Evolutionary conservation across 2,113 vertebrate genomes (phyloP).

Genomic region (Sturnira hondurensis): DNA sequence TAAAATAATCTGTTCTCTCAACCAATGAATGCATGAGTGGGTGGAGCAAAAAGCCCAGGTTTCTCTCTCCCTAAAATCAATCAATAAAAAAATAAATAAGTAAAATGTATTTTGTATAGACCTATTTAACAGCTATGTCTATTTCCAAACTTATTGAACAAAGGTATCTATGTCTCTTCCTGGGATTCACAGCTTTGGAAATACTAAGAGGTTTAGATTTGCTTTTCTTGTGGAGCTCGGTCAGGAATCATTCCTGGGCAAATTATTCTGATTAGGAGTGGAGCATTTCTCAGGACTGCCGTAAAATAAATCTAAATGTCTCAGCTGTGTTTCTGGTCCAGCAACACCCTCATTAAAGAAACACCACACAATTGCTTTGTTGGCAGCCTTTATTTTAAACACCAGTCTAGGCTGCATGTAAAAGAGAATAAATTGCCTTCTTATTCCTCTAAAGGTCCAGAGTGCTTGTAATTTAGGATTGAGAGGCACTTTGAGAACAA

Average conservation of each 20-base stretch:
- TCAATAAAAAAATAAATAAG: too few species aligned
- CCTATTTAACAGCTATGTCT: neutral
- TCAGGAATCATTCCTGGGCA: constrained; percentile 57
- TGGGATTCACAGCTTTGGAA: neutral
- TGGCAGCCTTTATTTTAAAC: constrained; percentile 67
- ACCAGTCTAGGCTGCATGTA: constrained; percentile 33
- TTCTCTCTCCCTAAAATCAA: too few species aligned
- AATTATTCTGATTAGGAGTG: constrained; percentile 68
- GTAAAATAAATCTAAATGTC: constrained; percentile 62
- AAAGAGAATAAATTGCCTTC: constrained; percentile 58
- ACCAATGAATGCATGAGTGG: too few species aligned
- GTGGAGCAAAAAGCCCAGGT: too few species aligned
- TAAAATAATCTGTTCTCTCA: neutral
- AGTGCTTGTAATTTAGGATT: constrained; percentile 49
- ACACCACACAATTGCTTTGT: neutral
- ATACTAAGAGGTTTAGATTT: constrained; percentile 27
- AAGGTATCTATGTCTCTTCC: neutral
- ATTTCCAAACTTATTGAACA: constrained; percentile 14
- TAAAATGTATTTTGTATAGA: neutral
- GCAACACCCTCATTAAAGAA: constrained; percentile 57
- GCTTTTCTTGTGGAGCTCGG: constrained; percentile 18
- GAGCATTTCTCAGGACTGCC: constrained; percentile 39
- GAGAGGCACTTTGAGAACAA: constrained; percentile 44
- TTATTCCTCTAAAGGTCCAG: constrained; percentile 46
- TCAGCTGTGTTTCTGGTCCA: constrained; percentile 52